Base-by-base conservation (phyloP, 2,888 invertebrate genomes). In the Luperina nickerlii region DNA sequence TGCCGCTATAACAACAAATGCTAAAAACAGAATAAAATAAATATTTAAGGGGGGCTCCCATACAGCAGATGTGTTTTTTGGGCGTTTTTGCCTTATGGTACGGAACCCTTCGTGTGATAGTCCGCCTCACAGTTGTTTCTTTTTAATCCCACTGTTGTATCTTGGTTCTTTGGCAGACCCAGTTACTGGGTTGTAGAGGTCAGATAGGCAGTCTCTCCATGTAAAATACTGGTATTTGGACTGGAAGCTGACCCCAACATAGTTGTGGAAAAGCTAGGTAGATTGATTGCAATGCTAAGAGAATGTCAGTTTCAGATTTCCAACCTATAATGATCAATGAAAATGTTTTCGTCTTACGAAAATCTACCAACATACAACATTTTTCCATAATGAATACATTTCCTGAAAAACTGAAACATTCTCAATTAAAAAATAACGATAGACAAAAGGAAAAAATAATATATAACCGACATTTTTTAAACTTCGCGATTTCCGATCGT, bases 391-490 rank as follows among this genome's bases (percentile, higher is more conserved):
- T 71, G 63, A 72, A 65, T 24, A 60, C 60, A 38, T 79, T 83
- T 83, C 79, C 79, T 63, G 62, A 42, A 54, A 51, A 75, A 24
- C 8, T 51, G 32, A 62, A 67, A 24, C 54, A 18, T 62, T 67
- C 68, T 24, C 15, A 38, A 74, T 72, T 65, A 65, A 32, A 42
- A 48, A 73, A 73, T 62, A 60, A 63, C 9, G 0, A 63, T 4
- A 78, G 72, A 84, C 57, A 65, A 54, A 76, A 20, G 24, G 32
- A 32, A 38, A 15, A 71, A 73, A n/a, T n/a, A 63, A 5, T 2
- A 45, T 15, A 24, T 13, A 54, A 79, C 69, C 70, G 87, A 86
- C 76, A 86, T 86, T 86, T 77, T 86, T 78, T n/a, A 2, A 63
- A 75, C 24, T 38, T 18, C 27, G 63, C 63, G 60, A 77, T 78